phyloP scores from a whole-genome alignment of 2,113 vertebrate species.

The Epinephelus fuscoguttatus region DNA sequence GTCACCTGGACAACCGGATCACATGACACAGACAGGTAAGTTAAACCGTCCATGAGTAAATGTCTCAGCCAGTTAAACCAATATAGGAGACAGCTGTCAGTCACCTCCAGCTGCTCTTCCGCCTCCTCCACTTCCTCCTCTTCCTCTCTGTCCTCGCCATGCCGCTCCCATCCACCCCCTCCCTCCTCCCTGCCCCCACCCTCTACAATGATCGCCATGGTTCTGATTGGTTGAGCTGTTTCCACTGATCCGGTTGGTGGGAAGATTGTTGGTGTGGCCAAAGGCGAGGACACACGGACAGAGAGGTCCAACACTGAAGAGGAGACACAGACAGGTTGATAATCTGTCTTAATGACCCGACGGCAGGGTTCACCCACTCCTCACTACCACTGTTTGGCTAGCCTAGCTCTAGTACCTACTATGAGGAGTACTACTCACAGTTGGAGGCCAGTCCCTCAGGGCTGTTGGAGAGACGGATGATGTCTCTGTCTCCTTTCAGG shows the following conservation, averaged over 20 bases:
- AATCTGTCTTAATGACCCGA: not conserved
- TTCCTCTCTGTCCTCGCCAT: constrained; percentile 23
- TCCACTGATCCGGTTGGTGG: constrained; percentile 82
- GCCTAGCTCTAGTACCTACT: no score
- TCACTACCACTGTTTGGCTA: no score
- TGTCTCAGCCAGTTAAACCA: not conserved
- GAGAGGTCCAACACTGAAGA: constrained; percentile 73
- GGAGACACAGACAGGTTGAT: not conserved
- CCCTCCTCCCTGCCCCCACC: constrained; percentile 52
- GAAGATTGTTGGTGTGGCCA: constrained; percentile 75
- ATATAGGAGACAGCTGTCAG: no score
- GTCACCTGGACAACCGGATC: constrained; percentile 18
- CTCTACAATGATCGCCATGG: constrained; percentile 83
- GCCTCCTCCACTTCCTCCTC: constrained; percentile 61
- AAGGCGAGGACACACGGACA: constrained; percentile 73
- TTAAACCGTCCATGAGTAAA: no score
- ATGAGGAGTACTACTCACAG: constrained; percentile 78
- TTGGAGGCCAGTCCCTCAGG: constrained; percentile 90
- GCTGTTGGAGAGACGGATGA: constrained; percentile 92
- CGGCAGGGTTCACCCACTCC: no score
- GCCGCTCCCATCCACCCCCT: constrained; percentile 13
- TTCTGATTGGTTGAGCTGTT: constrained; percentile 86
- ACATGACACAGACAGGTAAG: not conserved
- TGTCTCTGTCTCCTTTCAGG: constrained; percentile 94
- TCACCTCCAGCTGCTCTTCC: constrained; percentile 61